Evolutionary conservation across 2,888 invertebrate genomes (phyloP).

Genomic region (Myopa tessellatipennis): DNA sequence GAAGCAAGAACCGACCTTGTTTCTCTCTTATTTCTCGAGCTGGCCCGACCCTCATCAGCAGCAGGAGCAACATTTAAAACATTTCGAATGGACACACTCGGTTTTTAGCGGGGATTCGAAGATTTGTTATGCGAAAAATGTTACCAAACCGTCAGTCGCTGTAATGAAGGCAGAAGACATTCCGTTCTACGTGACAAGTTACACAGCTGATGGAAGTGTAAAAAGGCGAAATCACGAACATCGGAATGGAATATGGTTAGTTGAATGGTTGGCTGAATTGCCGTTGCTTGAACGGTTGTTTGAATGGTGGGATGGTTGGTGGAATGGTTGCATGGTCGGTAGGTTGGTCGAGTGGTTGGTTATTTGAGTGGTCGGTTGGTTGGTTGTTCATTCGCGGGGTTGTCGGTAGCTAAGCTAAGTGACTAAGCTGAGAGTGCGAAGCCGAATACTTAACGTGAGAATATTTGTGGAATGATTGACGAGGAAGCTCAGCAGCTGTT

Average conservation of each 20-base stretch:
- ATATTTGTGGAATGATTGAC: constrained; percentile 37
- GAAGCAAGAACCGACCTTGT: constrained; percentile 44
- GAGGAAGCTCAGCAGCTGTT: constrained; percentile 37
- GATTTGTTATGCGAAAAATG: constrained; percentile 64
- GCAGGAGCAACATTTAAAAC: constrained; percentile 25
- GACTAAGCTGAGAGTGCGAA: neutral
- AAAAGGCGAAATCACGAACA: constrained; percentile 37
- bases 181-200: constrained; percentile 37
- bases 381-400: neutral
- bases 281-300: neutral
- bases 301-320: neutral
- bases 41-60: neutral
- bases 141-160: constrained; percentile 52
- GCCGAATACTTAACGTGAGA: constrained; percentile 22
- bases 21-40: constrained; percentile 45
- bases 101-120: constrained; percentile 46
- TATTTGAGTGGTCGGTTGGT: no score
- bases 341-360: no score
- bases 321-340: neutral
- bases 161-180: constrained; percentile 55
- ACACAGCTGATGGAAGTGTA: constrained; percentile 17
- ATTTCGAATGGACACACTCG: constrained; percentile 30
- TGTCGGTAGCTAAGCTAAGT: neutral
- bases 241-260: neutral
- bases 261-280: no score